Percentiles rank a stretch among this genome's conserved stretches.
phyloP scores from a whole-genome alignment of 2,113 vertebrate genomes.

The Mustelus asterias region DNA sequence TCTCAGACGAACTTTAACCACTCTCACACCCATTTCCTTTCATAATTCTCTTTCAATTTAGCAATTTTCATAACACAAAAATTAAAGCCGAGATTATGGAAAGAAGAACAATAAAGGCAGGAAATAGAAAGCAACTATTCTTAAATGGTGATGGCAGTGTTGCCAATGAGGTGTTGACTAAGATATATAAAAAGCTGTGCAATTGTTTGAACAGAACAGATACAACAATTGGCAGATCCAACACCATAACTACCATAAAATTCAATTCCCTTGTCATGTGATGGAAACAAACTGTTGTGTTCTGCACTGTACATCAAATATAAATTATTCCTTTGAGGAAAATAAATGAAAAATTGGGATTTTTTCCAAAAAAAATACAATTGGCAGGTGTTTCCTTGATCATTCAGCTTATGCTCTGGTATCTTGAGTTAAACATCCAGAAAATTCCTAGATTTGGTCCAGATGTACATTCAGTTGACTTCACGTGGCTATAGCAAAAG shows the following conservation, averaged over 20 bases:
- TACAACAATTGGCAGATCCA: neutral
- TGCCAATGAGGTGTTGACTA: neutral
- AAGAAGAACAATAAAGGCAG: neutral
- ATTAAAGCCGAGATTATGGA: neutral
- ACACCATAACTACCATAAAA: neutral
- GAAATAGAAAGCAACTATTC: neutral
- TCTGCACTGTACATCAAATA: neutral
- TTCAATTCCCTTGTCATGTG: neutral
- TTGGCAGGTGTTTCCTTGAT: neutral
- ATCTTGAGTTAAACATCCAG: neutral
- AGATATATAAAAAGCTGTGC: neutral
- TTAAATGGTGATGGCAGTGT: neutral
- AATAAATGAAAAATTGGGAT: neutral
- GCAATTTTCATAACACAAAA: neutral
- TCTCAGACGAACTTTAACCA: neutral
- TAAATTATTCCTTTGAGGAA: neutral
- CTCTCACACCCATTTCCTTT: slow-evolving; percentile 2
- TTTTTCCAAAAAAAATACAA: neutral
- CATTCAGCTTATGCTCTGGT: neutral
- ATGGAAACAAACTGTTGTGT: neutral
- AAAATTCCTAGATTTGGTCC: neutral
- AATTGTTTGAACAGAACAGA: neutral
- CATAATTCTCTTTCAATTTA: neutral
- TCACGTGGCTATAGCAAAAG: neutral
- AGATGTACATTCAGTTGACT: neutral